Percentiles rank a stretch among this genome's conserved stretches.
phyloP scores from a whole-genome alignment of 2,113 vertebrate genomes.

The Mustela nigripes region DNA sequence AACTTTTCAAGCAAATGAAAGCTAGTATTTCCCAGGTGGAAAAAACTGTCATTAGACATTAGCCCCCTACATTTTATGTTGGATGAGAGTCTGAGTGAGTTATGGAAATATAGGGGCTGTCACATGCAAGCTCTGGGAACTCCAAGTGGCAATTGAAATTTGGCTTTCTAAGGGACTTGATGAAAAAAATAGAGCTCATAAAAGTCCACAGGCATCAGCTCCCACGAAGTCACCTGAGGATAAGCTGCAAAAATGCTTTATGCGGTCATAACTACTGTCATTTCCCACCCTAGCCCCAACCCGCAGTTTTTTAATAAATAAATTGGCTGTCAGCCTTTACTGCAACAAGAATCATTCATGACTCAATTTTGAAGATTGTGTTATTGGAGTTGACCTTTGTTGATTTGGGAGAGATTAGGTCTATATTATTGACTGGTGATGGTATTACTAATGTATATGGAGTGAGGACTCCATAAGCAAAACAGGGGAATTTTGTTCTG shows the following conservation, averaged over 20 bases:
- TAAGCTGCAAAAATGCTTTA: background rate
- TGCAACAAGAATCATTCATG: slow-evolving; percentile 89
- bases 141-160: background rate
- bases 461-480: slow-evolving; percentile 93
- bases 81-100: slow-evolving; percentile 54
- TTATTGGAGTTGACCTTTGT: slow-evolving; percentile 91
- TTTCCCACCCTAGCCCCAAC: background rate
- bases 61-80: slow-evolving; percentile 23
- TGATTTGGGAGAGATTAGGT: slow-evolving; percentile 92
- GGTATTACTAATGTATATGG: slow-evolving; percentile 93
- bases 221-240: background rate
- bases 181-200: background rate
- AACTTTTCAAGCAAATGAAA: slow-evolving; percentile 65
- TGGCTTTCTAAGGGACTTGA: slow-evolving; percentile 14
- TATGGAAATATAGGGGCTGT: slow-evolving; percentile 38
- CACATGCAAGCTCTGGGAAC: slow-evolving; percentile 52
- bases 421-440: slow-evolving; percentile 93
- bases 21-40: slow-evolving; percentile 59
- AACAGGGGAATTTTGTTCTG: slow-evolving; percentile 92
- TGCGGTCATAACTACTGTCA: background rate
- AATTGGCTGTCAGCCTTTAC: slow-evolving; percentile 87
- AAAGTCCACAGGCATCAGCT: background rate
- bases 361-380: slow-evolving; percentile 92
- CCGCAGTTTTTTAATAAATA: slow-evolving; percentile 83
- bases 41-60: slow-evolving; percentile 38